Base-by-base conservation (phyloP, 2,113 vertebrate species). In the Coracopsis vasa region DNA sequence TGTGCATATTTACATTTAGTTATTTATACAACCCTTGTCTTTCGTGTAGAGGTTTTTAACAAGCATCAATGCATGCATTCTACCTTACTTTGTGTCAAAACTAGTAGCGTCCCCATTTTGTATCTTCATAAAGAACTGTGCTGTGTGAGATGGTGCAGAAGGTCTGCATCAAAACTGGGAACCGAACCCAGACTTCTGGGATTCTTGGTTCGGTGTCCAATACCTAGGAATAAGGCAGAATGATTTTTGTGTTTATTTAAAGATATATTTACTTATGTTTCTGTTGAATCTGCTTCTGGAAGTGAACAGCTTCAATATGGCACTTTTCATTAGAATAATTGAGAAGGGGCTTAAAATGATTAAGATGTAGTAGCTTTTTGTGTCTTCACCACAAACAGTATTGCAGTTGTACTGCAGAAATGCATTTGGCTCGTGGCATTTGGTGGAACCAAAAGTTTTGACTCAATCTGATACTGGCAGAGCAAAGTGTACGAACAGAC, bases 361-460 rank as follows among this genome's bases (percentile, higher is more conserved):
- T 61, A 72, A 94, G 94, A 79, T 33, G 5, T 33, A 42, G 54
- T 64, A 23, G 29, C 0, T 13, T 64, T 92, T 86, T 91, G 69
- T 56, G 53, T 86, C 35, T 86, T 78, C 11, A 31, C 69, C 25
- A 4, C 69, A 74, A 93, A 71, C 39, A 88, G 37, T 44, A 50
- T 73, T 93, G 72, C 60, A 83, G 2, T 44, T 80, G 90, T 80
- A 50, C 39, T 84, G 80, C 42, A 94, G 69, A 92, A 94, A 83
- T 64, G 47, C 33, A 14, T 47, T 83, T 88, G 80, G 47, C 80
- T 90, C 64, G 28, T 86, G 85, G 85, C 72, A 80, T 95, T 94
- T 90, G 88, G 54, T 83, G 69, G 65, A 90, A 96, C 84, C 86
- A 81, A 86, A 92, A 84, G 51, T 29, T 86, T 95, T 89, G 86